Evolutionary conservation across 2,797 vertebrate species (phyloP), one percentile per base, ranked within the genome.

Genomic region (Octomys mimax): DNA sequence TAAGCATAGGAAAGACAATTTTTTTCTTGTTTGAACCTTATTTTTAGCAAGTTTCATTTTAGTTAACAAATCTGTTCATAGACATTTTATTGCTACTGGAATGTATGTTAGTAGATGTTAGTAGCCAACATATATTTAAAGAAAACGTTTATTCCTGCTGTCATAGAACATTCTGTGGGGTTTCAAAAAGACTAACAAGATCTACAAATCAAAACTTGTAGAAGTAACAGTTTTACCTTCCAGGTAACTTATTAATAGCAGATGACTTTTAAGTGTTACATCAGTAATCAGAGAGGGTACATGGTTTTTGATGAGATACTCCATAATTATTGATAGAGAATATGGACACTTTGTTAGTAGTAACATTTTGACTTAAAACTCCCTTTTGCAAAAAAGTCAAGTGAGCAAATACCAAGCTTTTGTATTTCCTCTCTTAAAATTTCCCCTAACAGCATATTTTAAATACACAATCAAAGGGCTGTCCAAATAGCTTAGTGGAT

Each of bases 11-110:
- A 66, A 70, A 70, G 12, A 11, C 21, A 18, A 14, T 61, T 86
- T 92, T 93, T 92, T 36, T 87, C 82, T 93, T 84, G 1, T 24
- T 87, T 77, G 10, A 82, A 42, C 24, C 78, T 90, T 39, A 12
- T 83, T 95, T 95, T 95, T 93, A 81, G 59, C 70, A 73, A 96
- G 82, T 6, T 86, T 91, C 19, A 49, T 73, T 87, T 95, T 78
- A 77, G 62, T 73, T 10, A 73, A 6, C 81, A 64, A 61, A 78
- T 88, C 16, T 36, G 18, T 78, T 82, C 9, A 73, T 33, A 80
- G 2, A n/a, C 39, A 91, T 89, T 92, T 96, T 82, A 81, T 73
- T 94, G 28, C 14, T 70, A 9, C 9, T 68, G 59, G 5, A 83
- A 70, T 49, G 14, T 14, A 59, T 95, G 36, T 79, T 89, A 85